Percentiles rank a stretch among this genome's conserved stretches.
Evolutionary conservation across 2,113 vertebrate species (phyloP).

Genomic region (Sterrhoptilus dennistouni): DNA sequence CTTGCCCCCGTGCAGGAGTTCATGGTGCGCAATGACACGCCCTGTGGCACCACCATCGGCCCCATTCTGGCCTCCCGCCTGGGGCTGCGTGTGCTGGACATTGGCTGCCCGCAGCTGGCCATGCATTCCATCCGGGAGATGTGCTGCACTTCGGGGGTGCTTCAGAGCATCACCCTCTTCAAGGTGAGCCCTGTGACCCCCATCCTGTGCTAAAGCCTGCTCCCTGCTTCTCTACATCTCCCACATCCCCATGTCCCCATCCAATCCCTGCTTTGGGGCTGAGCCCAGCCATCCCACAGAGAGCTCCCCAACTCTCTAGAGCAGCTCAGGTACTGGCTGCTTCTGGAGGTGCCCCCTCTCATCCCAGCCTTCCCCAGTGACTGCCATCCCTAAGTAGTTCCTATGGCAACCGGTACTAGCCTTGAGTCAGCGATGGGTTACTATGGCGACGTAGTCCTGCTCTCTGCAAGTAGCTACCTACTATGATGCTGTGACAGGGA

Average conservation of each 20-base stretch:
- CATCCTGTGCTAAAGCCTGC: rapidly evolving
- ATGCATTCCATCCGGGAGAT: constrained; percentile 99
- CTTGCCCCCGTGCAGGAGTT: constrained; percentile 77
- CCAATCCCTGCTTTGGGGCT: neutral
- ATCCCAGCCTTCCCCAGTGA: neutral
- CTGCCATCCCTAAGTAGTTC: constrained; percentile 40
- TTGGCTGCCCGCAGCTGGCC: constrained; percentile 91
- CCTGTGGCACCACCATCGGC: constrained; percentile 92
- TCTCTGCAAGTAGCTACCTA: neutral
- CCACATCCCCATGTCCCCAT: rapidly evolving
- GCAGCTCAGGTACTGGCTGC: neutral
- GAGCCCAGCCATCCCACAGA: rapidly evolving
- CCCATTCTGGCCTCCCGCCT: constrained; percentile 91
- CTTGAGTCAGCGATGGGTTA: constrained; percentile 65
- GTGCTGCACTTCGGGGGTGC: constrained; percentile 91
- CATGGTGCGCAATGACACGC: constrained; percentile 93
- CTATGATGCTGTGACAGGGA: neutral
- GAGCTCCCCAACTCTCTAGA: neutral
- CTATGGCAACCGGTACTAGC: constrained; percentile 55
- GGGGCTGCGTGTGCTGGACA: constrained; percentile 88
- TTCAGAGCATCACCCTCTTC: constrained; percentile 90
- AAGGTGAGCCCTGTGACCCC: constrained; percentile 76
- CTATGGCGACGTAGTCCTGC: constrained; percentile 46
- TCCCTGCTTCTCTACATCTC: neutral
- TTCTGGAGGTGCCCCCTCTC: neutral